Base-by-base conservation (phyloP, 2,113 vertebrate species). In the Labrus mixtus region DNA sequence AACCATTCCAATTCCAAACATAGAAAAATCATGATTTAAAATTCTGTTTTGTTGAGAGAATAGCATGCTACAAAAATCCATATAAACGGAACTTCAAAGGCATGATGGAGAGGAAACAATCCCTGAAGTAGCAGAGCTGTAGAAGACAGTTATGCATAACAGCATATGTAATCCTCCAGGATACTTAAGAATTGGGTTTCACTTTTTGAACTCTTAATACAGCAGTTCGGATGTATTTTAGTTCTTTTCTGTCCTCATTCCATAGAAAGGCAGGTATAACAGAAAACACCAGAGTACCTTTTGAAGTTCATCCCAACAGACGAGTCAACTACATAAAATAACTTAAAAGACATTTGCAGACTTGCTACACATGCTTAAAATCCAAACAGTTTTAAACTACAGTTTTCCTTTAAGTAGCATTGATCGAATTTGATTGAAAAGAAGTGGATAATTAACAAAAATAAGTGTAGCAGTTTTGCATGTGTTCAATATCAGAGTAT, bases 21-120 rank as follows among this genome's bases (percentile, higher is more conserved):
- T 83, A 73, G 45, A 33, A 50, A 67, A 74, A 79, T 86, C 76
- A 69, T 76, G 64, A 80, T 90, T 85, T 87, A 73, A 80, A 82
- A 86, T 91, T 87, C 64, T 69, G 71, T 90, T 84, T 88, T 80
- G 61, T 76, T 59, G 39, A 20, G 50, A 84, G 41, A 61, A 82
- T 74, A 50, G 60, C 72, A 74, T 62, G 16, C 57, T 43, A 61
- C 69, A 83, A 79, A 68, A 83, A 87, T 73, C 45, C 53, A 75
- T 86, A 64, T 68, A 68, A 83, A 85, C 82, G 56, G 29, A 70
- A 87, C 79, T 89, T 90, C 87, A 92, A 90, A 90, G 72, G 67
- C 33, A 55, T 43, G 15, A 51, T 33, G 54, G 75, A 81, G 69
- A 76, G 23, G 53, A 61, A 83, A 75, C 72, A 51, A 78, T 84